Base-by-base conservation (phyloP, 2,797 vertebrate species). In the Borostomias antarcticus region DNA sequence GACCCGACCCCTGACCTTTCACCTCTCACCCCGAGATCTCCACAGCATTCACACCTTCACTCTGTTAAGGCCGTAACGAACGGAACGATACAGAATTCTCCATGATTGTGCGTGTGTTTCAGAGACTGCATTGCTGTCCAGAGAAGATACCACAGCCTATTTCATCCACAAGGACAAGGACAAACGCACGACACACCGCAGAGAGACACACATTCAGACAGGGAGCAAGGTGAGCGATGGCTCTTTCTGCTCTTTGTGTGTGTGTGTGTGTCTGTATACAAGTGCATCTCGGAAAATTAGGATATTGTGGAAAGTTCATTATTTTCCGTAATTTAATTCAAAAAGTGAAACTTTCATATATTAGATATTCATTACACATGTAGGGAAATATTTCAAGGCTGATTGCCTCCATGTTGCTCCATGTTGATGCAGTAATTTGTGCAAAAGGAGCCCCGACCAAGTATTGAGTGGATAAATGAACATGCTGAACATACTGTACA, bases 61-160 rank as follows among this genome's bases (percentile, higher is more conserved):
- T 10, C 2, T 7, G 7, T 40, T 15, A 40, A 3, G 15, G 37
- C 1, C 15, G 5, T 19, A 0, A 32, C 53, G 4, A 29, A 17
- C 25, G 15, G 29, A 15, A 15, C n/a, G 33, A 29, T 47, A 21
- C 30, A 58, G 4, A 37, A 33, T 21, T 56, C 0, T 35, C 57
- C 73, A 3, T 69, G 26, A 35, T 17, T 53, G 58, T 32, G 26
- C 33, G 35, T 54, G 29, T 62, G 25, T 62, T 52, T 60, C 71
- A 96, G 95, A 88, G 77, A 64, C 80, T 26, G 72, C 83, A 26
- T 82, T 96, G 5, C 83, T 96, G 0, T 68, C 79, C 0, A 50
- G 30, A 0, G 62, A 76, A n/a, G 72, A 89, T 19, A 79, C 91
- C 7, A 54, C 57, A 23, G 92, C 89, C 10, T 80, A 83, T 60